phyloP scores from a whole-genome alignment of 2,888 invertebrate genomes.

The Autographa pulchrina region DNA sequence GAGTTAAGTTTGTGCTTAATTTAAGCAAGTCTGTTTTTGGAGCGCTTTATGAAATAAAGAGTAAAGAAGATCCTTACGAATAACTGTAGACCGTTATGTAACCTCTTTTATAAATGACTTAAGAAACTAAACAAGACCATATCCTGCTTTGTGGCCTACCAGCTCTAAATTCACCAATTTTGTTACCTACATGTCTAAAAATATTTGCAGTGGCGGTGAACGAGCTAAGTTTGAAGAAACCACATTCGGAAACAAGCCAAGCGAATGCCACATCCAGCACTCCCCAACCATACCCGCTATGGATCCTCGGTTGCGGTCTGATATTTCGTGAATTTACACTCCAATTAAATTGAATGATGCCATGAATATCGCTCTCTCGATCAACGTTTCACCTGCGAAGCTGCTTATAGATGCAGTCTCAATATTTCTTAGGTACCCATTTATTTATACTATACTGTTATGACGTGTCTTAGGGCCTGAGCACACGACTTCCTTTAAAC shows the following conservation, averaged over 20 bases:
- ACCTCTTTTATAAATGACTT: too few species aligned
- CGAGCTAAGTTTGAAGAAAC: slow-evolving; percentile 83
- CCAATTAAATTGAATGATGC: slow-evolving; percentile 59
- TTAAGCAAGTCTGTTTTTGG: slow-evolving; percentile 38
- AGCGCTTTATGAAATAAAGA: slow-evolving; percentile 18
- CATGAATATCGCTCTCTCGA: slow-evolving; percentile 52
- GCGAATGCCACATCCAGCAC: slow-evolving; percentile 72
- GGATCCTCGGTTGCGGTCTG: slow-evolving; percentile 71
- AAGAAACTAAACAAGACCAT: neutral
- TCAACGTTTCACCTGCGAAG: slow-evolving; percentile 58
- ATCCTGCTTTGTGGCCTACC: slow-evolving; percentile 4
- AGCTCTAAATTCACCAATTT: slow-evolving; percentile 10
- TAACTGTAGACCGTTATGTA: slow-evolving; percentile 23
- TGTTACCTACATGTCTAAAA: slow-evolving; percentile 17
- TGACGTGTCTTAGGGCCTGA: slow-evolving; percentile 46
- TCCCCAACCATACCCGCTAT: slow-evolving; percentile 65
- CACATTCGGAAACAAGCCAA: slow-evolving; percentile 78
- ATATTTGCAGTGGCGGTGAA: slow-evolving; percentile 81
- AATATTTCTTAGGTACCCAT: slow-evolving; percentile 53
- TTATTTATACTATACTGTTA: slow-evolving; percentile 52
- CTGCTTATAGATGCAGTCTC: slow-evolving; percentile 57
- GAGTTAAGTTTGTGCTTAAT: slow-evolving; percentile 37
- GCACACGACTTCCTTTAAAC: neutral
- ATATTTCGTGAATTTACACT: slow-evolving; percentile 68
- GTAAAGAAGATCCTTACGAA: slow-evolving; percentile 34